Conservation (phyloP, 2,888 invertebrate species). For the Drosophila tanythrix region DNA sequence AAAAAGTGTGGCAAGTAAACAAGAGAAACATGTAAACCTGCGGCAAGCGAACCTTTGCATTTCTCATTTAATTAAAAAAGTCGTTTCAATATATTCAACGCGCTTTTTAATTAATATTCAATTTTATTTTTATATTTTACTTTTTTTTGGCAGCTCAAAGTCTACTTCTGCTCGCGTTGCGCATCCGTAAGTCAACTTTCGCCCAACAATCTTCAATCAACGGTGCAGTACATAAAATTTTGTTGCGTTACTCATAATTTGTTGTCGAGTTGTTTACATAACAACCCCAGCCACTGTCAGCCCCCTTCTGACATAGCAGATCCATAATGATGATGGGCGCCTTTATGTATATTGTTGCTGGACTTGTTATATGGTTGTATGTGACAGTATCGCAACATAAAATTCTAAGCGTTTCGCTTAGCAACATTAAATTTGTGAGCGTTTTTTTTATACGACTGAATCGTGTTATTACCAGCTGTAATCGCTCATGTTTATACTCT, state of each 20-base stretch:
- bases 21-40: slow-evolving; percentile 21
- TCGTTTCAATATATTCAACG: slow-evolving; percentile 34
- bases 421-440: slow-evolving; percentile 66
- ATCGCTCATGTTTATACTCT: slow-evolving; percentile 50
- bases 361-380: slow-evolving; percentile 28
- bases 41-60: slow-evolving; percentile 38
- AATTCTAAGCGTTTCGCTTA: slow-evolving; percentile 59
- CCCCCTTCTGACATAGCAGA: background rate
- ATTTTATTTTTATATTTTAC: slow-evolving; percentile 13
- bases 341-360: slow-evolving; percentile 51
- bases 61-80: slow-evolving; percentile 61
- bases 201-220: slow-evolving; percentile 53
- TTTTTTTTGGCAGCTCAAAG: background rate
- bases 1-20: slow-evolving; percentile 27
- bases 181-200: slow-evolving; percentile 46
- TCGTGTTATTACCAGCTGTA: slow-evolving; percentile 75
- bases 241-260: slow-evolving; percentile 69
- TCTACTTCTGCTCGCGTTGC: slow-evolving; percentile 25
- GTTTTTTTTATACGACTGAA: slow-evolving; percentile 64
- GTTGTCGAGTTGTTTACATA: slow-evolving; percentile 72
- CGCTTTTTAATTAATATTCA: slow-evolving; percentile 72
- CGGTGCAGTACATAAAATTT: slow-evolving; percentile 69
- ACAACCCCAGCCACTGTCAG: background rate
- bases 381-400: slow-evolving; percentile 48
- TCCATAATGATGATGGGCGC: slow-evolving; percentile 40